These are phyloP conservation scores for Melopsittacus undulatus DNA, from an alignment of 2,797 vertebrate species.

Conservation along the genomic window DNA sequence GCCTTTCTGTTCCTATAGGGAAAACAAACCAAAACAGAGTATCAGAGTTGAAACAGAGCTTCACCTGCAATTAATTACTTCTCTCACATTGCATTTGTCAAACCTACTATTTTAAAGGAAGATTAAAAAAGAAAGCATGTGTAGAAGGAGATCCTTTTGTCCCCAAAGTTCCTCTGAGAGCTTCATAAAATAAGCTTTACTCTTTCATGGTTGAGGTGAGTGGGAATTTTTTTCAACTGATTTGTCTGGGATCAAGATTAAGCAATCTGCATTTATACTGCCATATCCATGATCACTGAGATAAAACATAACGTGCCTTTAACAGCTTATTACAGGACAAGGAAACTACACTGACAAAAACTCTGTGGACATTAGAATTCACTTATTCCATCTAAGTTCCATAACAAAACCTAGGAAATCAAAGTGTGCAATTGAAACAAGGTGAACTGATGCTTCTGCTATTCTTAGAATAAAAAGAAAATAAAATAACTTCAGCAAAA, in stretches of 20 bases:
- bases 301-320: neutral
- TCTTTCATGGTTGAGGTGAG: neutral
- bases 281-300: neutral
- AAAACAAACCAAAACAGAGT: neutral
- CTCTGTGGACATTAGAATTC: neutral
- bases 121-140: neutral
- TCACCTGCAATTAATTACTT: neutral
- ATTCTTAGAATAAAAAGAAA: neutral
- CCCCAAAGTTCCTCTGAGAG: neutral
- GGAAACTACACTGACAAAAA: neutral
- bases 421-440: neutral
- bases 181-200: neutral
- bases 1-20: slow-evolving; percentile 59
- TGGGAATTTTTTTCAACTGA: neutral
- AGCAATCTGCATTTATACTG: neutral
- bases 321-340: neutral
- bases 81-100: neutral
- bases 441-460: neutral
- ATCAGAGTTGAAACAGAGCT: neutral
- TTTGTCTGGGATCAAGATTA: neutral
- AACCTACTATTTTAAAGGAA: neutral
- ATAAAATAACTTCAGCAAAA: neutral
- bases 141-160: neutral
- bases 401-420: neutral
- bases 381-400: neutral